Evolutionary conservation across 2,888 invertebrate genomes (phyloP).

Genomic region (Eumerus sabulonum): DNA sequence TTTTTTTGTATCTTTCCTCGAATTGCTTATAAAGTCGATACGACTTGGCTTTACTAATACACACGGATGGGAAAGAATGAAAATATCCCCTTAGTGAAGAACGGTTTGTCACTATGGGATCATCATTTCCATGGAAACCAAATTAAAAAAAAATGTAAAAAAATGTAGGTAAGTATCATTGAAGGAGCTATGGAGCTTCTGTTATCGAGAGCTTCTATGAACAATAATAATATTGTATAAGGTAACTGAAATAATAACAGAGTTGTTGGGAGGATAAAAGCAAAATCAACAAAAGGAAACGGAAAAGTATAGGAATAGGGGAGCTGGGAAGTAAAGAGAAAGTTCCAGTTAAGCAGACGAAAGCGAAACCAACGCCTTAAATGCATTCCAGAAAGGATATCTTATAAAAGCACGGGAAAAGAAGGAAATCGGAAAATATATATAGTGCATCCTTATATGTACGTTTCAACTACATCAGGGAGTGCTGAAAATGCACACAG

Average conservation of each 20-base stretch:
- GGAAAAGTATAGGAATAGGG: background rate
- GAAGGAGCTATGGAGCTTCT: background rate
- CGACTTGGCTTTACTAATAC: too few relatives aligned
- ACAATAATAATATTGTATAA: constrained; percentile 25
- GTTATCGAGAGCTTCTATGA: constrained; percentile 24
- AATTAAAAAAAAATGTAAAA: too few relatives aligned
- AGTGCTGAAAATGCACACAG: constrained; percentile 55
- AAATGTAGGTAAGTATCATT: too few relatives aligned
- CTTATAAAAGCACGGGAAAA: constrained; percentile 22
- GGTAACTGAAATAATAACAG: constrained; percentile 30
- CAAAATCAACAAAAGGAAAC: too few relatives aligned
- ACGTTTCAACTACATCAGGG: constrained; percentile 29
- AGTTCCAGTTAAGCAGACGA: constrained; percentile 27
- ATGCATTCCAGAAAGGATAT: constrained; percentile 29
- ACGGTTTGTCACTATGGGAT: too few relatives aligned
- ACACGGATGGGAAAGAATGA: too few relatives aligned
- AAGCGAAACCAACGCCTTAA: constrained; percentile 40
- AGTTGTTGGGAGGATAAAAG: too few relatives aligned
- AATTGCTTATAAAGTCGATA: too few relatives aligned
- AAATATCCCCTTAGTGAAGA: too few relatives aligned
- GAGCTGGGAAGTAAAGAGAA: constrained; percentile 1
- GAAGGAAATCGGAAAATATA: constrained; percentile 45
- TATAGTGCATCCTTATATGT: constrained; percentile 50
- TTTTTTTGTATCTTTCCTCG: too few relatives aligned
- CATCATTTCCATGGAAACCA: too few relatives aligned